phyloP scores from a whole-genome alignment of 2,888 invertebrate genomes.

The Incurvaria masculella region DNA sequence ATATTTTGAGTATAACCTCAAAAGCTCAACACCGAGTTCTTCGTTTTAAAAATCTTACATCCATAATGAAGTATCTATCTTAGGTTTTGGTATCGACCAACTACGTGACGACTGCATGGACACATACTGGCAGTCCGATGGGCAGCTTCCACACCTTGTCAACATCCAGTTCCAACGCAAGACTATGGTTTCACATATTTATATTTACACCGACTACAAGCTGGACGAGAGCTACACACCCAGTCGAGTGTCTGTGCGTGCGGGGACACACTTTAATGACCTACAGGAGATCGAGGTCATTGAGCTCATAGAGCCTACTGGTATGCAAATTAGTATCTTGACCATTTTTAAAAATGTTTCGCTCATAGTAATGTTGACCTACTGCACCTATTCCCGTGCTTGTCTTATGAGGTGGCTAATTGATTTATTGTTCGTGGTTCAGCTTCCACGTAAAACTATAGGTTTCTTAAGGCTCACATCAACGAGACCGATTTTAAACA shows the following conservation, averaged over 20 bases:
- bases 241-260: slow-evolving; percentile 87
- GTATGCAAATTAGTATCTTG: slow-evolving; percentile 29
- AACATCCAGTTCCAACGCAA: slow-evolving; percentile 96
- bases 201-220: slow-evolving; percentile 97
- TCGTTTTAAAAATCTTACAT: slow-evolving; percentile 2
- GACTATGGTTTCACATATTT: slow-evolving; percentile 92
- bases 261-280: slow-evolving; percentile 96
- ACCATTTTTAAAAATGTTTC: too few species aligned
- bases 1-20: neutral
- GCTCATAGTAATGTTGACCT: too few species aligned
- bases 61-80: too few species aligned
- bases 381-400: too few species aligned
- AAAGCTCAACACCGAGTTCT: too few species aligned
- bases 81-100: slow-evolving; percentile 97
- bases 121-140: slow-evolving; percentile 99
- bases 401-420: too few species aligned
- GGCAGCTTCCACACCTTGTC: slow-evolving; percentile 95
- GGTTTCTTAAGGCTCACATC: too few species aligned
- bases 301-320: slow-evolving; percentile 88
- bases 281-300: slow-evolving; percentile 93
- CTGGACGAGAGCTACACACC: slow-evolving; percentile 99
- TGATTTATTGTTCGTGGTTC: too few species aligned
- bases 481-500: too few species aligned
- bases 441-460: too few species aligned
- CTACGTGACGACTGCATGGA: slow-evolving; percentile 93